Base-by-base conservation (phyloP, 2,888 invertebrate species). In the Lasioglossum figueresi region DNA sequence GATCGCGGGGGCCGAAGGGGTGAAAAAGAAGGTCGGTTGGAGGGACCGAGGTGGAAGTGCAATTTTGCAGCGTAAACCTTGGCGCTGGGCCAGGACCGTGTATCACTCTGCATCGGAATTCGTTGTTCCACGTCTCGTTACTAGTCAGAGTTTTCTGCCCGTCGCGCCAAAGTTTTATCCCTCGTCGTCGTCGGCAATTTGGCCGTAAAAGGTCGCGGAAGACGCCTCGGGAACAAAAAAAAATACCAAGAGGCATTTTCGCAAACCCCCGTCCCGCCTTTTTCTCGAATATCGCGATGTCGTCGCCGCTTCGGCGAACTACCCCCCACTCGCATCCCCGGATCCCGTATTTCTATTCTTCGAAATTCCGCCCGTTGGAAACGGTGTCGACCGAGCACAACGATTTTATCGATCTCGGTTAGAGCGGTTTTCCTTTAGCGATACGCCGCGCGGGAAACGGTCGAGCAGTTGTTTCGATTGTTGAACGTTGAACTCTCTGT, bases 111-210 rank as follows among this genome's bases (percentile, higher is more conserved):
- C 93, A 93, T 93, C 89, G 93, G 93, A 93, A 93, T 93, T 92
- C 93, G 92, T 93, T 93, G 93, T 93, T 93, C 92, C 92, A 91
- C 92, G 93, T 93, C 93, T 93, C 92, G 93, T 93, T 93, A 93
- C 93, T 91, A 90, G 90, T 91, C 90, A 85, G 88, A 87, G 90
- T 92, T 92, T 92, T 91, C 91, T 88, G 88, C 90, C 88, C 86
- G 88, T 87, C 83, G 86, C 83, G 83, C 88, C 88, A 75, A 87
- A 88, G 88, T 90, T 88, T 88, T 89, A 89, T 85, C 88, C 82
- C 84, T 59, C 84, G 83, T 85, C 88, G 84, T 83, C 88, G 84
- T 82, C 84, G 87, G 70, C 87, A 87, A 87, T 87, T 87, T 87
- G 83, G 71, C 79, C 14, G 83, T 59, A 74, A 87, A 87, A 83